These are phyloP conservation scores for Drosophila paulistorum DNA, from an alignment of 1,140 invertebrate genomes.

Conservation along the genomic window DNA sequence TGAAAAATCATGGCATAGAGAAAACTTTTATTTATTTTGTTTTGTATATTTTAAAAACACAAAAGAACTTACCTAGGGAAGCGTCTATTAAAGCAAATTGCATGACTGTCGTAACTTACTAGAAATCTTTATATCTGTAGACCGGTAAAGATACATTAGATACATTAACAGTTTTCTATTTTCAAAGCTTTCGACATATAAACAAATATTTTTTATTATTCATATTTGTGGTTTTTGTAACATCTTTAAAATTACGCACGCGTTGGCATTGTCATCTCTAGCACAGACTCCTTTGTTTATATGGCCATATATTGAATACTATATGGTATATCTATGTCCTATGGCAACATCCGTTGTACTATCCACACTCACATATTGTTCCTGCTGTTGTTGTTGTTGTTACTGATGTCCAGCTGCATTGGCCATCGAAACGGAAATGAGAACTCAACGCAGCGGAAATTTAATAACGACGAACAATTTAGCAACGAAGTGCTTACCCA, in stretches of 20 bases:
- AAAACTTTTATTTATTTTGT: too few relatives aligned
- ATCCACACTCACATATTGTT: conserved; percentile 26
- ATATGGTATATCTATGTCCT: conserved; percentile 56
- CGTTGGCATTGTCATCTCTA: conserved; percentile 3
- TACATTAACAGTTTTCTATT: too few relatives aligned
- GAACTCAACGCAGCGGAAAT: conserved; percentile 80
- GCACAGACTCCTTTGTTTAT: conserved; percentile 36
- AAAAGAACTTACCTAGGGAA: too few relatives aligned
- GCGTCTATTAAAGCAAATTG: too few relatives aligned
- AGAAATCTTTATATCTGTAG: too few relatives aligned
- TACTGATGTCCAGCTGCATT: conserved; percentile 67
- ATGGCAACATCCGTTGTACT: conserved; percentile 63
- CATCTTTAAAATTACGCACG: background rate
- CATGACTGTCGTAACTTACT: too few relatives aligned
- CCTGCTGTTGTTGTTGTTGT: conserved; percentile 9
- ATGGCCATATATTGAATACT: conserved; percentile 18
- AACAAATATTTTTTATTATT: too few relatives aligned
- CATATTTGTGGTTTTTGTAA: too few relatives aligned
- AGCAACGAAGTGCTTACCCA: conserved; percentile 35
- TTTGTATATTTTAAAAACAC: too few relatives aligned
- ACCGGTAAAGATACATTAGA: too few relatives aligned
- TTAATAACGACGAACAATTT: conserved; percentile 80
- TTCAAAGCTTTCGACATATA: too few relatives aligned
- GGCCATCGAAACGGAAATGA: conserved; percentile 79
- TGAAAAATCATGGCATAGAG: too few relatives aligned